Evolutionary conservation across 2,797 vertebrate species (phyloP), one percentile per base, ranked within the genome.

Genomic region (Urocyon cinereoargenteus): DNA sequence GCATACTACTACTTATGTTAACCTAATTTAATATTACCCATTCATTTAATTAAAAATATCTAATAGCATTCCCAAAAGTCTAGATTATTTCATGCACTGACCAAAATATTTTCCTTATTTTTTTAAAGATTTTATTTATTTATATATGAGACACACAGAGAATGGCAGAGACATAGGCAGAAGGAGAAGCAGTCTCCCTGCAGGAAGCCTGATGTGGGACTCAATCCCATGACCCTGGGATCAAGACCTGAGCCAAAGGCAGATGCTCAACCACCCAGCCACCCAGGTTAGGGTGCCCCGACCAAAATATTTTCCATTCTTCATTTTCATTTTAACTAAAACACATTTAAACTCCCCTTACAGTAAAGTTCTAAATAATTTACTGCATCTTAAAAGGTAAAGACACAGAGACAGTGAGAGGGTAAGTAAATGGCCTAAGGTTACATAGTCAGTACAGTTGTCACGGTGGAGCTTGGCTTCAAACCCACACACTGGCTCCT

Each of bases 41-140:
- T 88, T 73, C 22, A 78, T 34, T 73, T 89, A 91, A 96, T 51
- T 75, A 53, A 96, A 86, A 92, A 72, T 81, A 91, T 34, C 21
- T 62, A 68, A 12, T 19, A 90, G n/a, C n/a, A 87, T 86, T 89
- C 53, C 49, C 31, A 72, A 97, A 81, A 34, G 6, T 49, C 83
- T 45, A 85, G 4, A 28, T 64, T 77, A 61, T 49, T 94, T 61
- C 85, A 57, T 86, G 45, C 21, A 59, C 14, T 53, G 16, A 55
- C 2, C 34, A 86, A 90, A 93, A 90, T 0, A 51, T 86, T 28
- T 62, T 89, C 73, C 40, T 45, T 45, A n/a, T 45, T 45, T 40
- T 45, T 45, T 45, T 45, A 7, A 45, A 45, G 40, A 45, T 45
- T 45, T 45, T 45, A 45, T 45, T 45, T 45, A 45, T 45, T 45